Base-by-base conservation (phyloP, 2,888 invertebrate genomes). In the Megaustenia siamemsis region DNA sequence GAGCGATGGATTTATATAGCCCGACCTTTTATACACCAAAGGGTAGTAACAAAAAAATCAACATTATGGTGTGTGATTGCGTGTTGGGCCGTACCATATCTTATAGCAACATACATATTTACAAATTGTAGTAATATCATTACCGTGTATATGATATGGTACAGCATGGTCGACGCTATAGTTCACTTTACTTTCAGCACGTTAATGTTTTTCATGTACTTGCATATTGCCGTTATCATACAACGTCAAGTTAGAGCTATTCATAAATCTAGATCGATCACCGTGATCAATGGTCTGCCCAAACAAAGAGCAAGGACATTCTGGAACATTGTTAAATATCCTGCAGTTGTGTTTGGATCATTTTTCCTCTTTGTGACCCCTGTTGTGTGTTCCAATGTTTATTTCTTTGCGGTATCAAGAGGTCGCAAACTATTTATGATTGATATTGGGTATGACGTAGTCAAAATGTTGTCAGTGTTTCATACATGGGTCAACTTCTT, bases 1-100 rank as follows among this genome's bases (percentile, higher is more conserved):
- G 77, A 77, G 35, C 77, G 77, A 35, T 77, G 56, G 77, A 21
- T 77, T 12, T 77, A 40, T 24, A 77, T 77, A 35, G 40, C 60
- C 1, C 38, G 40, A 21, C 77, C 60, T 24, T 77, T 56, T 43
- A 12, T 8, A n/a, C 60, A 77, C 35, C 38, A 35, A 21, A 77
- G 60, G 40, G 1, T 77, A 18, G 38, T 60, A 2, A 56, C 35
- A 2, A 35, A 6, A 3, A 28, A n/a, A 21, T 35, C 40, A 32
- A 60, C 38, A 40, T 12, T 32, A 4, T 56, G 21, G 2, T 24
- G 32, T 35, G 21, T 77, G 35, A 56, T 43, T 21, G 10, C 43
- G 32, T 49, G 21, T 5, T 77, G 77, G 77, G 38, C 40, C 6
- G 35, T 56, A 18, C 21, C 77, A 12, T 8, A 56, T 21, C 10